phyloP scores from a whole-genome alignment of 1,140 invertebrate species.

The Battus philenor region DNA sequence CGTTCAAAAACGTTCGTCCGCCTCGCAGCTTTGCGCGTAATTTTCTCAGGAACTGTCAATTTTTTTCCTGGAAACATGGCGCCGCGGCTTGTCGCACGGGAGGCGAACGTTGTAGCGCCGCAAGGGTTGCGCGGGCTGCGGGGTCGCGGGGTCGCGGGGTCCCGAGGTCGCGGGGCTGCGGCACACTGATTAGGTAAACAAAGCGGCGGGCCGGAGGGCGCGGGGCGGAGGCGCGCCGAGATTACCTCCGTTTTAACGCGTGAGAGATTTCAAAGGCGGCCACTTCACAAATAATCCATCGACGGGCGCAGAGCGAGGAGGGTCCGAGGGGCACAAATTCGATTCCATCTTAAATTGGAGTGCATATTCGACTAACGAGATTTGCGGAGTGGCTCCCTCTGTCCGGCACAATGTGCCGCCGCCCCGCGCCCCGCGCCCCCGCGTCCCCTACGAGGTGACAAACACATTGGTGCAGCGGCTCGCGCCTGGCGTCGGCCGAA shows the following conservation, averaged over 20 bases:
- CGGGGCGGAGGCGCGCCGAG: constrained; percentile 33
- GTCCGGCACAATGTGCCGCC: constrained; percentile 6
- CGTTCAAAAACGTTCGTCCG: constrained; percentile 63
- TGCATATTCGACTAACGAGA: constrained; percentile 63
- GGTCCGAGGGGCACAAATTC: constrained; percentile 56
- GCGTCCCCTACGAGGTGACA: constrained; percentile 1
- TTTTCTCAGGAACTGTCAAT: constrained; percentile 57
- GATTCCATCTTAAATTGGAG: constrained; percentile 64
- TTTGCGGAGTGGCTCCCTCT: constrained; percentile 26
- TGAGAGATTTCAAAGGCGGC: constrained; percentile 71
- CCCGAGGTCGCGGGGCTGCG: constrained; percentile 26
- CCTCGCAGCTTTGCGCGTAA: constrained; percentile 58
- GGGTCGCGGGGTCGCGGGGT: constrained; percentile 12
- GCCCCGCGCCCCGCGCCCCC: constrained; percentile 2
- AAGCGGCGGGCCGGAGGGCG: constrained; percentile 36
- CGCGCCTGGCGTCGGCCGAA: no score
- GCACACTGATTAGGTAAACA: constrained; percentile 71
- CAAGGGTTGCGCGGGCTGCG: constrained; percentile 33
- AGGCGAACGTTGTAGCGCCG: constrained; percentile 38
- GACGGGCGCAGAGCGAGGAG: constrained; percentile 43
- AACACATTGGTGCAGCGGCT: background rate
- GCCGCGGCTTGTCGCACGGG: constrained; percentile 54
- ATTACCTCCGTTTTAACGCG: constrained; percentile 73
- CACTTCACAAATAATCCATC: constrained; percentile 73
- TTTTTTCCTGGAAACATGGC: constrained; percentile 50